Evolutionary conservation across 53 echinoderm and acorn worm species (phyloP), one percentile per base, ranked within the genome.

Genomic region (Patiria pectinifera): DNA sequence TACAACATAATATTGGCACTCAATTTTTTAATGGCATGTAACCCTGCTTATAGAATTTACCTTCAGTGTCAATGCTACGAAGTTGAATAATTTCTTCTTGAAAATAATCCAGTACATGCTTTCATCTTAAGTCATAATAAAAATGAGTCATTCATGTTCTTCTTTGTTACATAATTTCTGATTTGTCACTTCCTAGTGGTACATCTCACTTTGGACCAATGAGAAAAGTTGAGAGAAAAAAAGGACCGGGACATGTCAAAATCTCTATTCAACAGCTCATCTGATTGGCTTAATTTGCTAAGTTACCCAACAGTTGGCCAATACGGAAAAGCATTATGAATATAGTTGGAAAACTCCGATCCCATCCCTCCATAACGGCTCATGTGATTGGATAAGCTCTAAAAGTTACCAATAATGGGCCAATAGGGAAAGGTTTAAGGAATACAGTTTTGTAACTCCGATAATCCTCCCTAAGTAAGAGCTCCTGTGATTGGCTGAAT

Each of bases 401-500:
- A 12, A 2, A 79, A 48, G 48, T 46, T 25, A 12, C 79, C 79
- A 46, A 76, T 8, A 1, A 2, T 53, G 5, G 53, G 53, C 53
- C 53, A 53, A 53, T 53, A 53, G 53, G 53, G 53, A 53, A 53
- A 53, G 53, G 53, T 53, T 53, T 53, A 53, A 0, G 53, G 8
- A 53, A 53, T 53, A 53, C 8, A 53, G 53, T 53, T 53, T 53
- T 0, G 15, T 81, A 48, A 47, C 6, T 11, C 14, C 0, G 53
- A 16, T n/a, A 49, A 3, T 46, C 48, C 14, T 48, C 4, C 4
- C 19, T 53, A 53, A 53, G 53, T 75, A 86, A 86, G 14, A 61
- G 59, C 60, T 66, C 23, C 19, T 80, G 12, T 69, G 69, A 89
- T 81, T 89, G 69, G 89, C 35, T 49, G 46, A 69, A 60, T 23